Percentiles rank a stretch among this genome's conserved stretches.
These are phyloP conservation scores for Acanthaster planci DNA, from an alignment of 35 echinoderm and acorn worm species.

Conservation along the genomic window DNA sequence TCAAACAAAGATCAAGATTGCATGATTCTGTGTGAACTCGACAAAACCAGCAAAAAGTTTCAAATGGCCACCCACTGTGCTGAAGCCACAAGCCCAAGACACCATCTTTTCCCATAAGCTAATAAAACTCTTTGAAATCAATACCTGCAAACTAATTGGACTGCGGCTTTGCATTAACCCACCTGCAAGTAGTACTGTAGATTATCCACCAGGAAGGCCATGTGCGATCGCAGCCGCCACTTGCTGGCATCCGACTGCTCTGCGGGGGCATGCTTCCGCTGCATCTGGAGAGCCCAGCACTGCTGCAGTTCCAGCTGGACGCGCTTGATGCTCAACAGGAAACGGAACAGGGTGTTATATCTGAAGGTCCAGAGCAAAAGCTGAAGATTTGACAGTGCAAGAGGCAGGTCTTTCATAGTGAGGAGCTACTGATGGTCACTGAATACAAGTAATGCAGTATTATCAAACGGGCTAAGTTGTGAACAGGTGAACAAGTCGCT, in stretches of 20 bases:
- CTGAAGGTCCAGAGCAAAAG: conserved; percentile 10
- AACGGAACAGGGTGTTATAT: conserved; percentile 92
- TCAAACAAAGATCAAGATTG: no score
- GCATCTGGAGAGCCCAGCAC: conserved; percentile 94
- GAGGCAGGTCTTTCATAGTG: not conserved
- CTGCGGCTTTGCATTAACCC: not conserved
- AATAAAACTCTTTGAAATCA: no score
- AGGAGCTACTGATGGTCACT: not conserved
- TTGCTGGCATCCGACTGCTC: conserved; percentile 50
- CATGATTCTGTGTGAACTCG: no score
- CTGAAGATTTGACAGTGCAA: no score
- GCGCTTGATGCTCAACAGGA: conserved; percentile 82
- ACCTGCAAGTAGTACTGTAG: conserved; percentile 96
- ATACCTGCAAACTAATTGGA: no score
- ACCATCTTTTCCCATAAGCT: no score
- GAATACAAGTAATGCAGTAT: no score
- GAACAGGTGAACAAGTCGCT: no score
- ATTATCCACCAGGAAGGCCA: conserved; percentile 95
- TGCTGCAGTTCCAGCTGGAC: conserved; percentile 96
- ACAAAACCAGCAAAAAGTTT: no score
- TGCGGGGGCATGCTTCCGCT: conserved; percentile 60
- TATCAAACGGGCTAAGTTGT: no score
- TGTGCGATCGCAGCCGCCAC: conserved; percentile 81
- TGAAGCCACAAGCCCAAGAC: no score
- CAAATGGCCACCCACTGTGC: no score